Evolutionary conservation across 2,113 vertebrate species (phyloP), one percentile per base, ranked within the genome.

Genomic region (Micromys minutus): DNA sequence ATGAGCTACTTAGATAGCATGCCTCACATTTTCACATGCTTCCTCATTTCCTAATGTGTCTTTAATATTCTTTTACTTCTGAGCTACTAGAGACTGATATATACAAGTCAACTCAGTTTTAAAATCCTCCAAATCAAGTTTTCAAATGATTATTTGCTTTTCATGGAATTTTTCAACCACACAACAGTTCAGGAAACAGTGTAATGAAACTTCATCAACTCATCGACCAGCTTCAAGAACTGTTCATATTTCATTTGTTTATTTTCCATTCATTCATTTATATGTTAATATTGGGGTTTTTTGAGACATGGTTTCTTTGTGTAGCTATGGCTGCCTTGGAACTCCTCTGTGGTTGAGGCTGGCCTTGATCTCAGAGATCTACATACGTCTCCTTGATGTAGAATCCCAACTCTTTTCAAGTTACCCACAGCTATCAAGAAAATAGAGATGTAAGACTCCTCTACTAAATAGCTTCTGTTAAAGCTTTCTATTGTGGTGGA

Each of bases 131-230:
- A 91, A 77, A 87, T 77, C 67, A 79, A 57, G 36, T 79, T 74
- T 92, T 90, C 72, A 89, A 96, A 77, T 80, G 47, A 89, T 85
- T 94, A 16, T 24, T 65, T 39, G 24, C 57, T 84, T 96, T 90
- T 31, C 55, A 86, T 86, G 47, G 61, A 96, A 79, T 9, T 79
- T 92, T 90, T 65, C 21, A 81, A n/a, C 7, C 36, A 81, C 52
- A 81, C 52, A 39, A 92, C 50, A 16, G 36, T 71, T 55, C 9
- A 92, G 65, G 42, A 16, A 87, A 87, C 45, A n/a, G 39, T 91
- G 45, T 88, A n/a, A 75, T 75, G 45, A 94, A 86, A 31, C 0
- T 17, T 52, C 21, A 80, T 36, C 16, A 76, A 93, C 36, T 69
- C 67, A 93, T 90, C 50, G 87, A 17, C 9, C 26, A 94, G 39